These are phyloP conservation scores for Thamnophis elegans DNA, from an alignment of 2,797 vertebrate genomes.

Conservation along the genomic window DNA sequence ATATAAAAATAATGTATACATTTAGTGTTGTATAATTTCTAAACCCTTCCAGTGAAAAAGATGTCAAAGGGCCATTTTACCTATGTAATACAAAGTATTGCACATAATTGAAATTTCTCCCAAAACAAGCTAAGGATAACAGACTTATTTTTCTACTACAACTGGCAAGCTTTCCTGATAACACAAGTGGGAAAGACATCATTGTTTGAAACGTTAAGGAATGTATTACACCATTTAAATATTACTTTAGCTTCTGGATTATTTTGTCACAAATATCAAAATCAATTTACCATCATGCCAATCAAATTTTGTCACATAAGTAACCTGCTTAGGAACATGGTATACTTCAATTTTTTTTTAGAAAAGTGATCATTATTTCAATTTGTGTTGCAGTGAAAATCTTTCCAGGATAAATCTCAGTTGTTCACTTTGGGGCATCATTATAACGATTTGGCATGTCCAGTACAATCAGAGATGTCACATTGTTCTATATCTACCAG, in stretches of 20 bases:
- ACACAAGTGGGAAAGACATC: not conserved
- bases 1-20: not conserved
- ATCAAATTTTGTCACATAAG: not conserved
- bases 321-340: not conserved
- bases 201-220: not conserved
- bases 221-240: not conserved
- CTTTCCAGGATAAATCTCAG: not conserved
- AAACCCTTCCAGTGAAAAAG: not conserved
- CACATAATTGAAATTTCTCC: not conserved
- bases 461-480: constrained; percentile 4
- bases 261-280: not conserved
- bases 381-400: not conserved
- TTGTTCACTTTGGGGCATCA: not conserved
- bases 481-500: not conserved
- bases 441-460: constrained; percentile 7
- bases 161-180: not conserved
- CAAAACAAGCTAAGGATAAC: not conserved
- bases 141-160: not conserved
- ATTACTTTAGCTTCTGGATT: not conserved
- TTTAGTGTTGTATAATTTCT: not conserved
- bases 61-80: not conserved
- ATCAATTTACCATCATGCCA: not conserved
- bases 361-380: constrained; percentile 30
- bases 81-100: not conserved
- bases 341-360: not conserved